phyloP scores from a whole-genome alignment of 2,888 invertebrate genomes.

The Dascillus cervinus region DNA sequence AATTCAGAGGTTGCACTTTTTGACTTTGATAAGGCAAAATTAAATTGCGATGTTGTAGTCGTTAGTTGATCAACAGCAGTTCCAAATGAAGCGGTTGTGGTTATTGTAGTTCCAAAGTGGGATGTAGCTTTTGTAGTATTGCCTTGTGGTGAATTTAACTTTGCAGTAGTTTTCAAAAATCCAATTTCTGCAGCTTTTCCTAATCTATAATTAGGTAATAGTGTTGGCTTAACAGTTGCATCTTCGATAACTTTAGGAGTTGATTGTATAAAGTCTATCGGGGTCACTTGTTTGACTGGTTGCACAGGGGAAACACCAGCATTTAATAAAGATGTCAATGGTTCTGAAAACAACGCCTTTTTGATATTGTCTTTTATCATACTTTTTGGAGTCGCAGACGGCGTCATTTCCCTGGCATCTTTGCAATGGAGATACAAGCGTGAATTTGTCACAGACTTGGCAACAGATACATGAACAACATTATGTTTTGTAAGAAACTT shows the following conservation, averaged over 20 bases:
- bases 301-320: slow-evolving; percentile 23
- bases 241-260: slow-evolving; percentile 16
- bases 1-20: not conserved
- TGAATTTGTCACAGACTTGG: slow-evolving; percentile 29
- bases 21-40: not conserved
- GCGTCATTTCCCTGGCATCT: too few relatives aligned
- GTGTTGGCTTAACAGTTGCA: not conserved
- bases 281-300: too few relatives aligned
- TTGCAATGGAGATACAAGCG: too few relatives aligned
- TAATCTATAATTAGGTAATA: too few relatives aligned
- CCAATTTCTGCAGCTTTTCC: too few relatives aligned
- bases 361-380: not conserved
- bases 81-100: too few relatives aligned
- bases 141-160: too few relatives aligned
- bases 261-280: slow-evolving; percentile 24
- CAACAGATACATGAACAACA: slow-evolving; percentile 46
- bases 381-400: not conserved
- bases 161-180: too few relatives aligned
- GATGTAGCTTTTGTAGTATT: too few relatives aligned
- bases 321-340: slow-evolving; percentile 14
- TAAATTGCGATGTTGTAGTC: too few relatives aligned
- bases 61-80: too few relatives aligned
- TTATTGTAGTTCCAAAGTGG: too few relatives aligned
- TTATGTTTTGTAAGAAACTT: slow-evolving; percentile 47
- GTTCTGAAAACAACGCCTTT: slow-evolving; percentile 1